phyloP scores from a whole-genome alignment of 2,797 vertebrate genomes.

The Myripristis murdjan region DNA sequence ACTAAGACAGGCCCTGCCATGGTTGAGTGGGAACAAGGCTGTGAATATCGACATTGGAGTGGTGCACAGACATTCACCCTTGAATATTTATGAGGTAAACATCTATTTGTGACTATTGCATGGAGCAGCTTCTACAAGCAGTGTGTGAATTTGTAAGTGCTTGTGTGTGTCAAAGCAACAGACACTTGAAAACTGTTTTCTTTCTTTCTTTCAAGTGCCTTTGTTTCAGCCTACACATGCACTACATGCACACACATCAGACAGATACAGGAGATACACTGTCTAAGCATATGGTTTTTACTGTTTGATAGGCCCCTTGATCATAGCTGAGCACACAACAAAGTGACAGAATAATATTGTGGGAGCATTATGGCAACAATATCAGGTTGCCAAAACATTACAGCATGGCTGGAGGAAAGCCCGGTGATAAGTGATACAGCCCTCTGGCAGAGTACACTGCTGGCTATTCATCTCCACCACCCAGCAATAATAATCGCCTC shows the following conservation, averaged over 20 bases:
- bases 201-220: conserved; percentile 21
- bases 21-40: conserved; percentile 17
- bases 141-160: conserved; percentile 13
- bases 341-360: conserved; percentile 76
- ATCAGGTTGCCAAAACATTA: conserved; percentile 77
- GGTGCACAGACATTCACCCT: conserved; percentile 47
- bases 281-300: conserved; percentile 23
- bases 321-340: conserved; percentile 67
- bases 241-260: conserved; percentile 12
- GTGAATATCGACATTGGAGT: conserved; percentile 8
- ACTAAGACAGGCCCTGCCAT: not conserved
- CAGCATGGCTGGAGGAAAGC: conserved; percentile 69
- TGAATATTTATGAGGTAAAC: conserved; percentile 74
- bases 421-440: conserved; percentile 63
- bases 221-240: conserved; percentile 29
- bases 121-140: conserved; percentile 58
- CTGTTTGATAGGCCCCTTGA: conserved; percentile 46
- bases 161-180: conserved; percentile 25
- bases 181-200: conserved; percentile 35
- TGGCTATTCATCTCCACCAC: conserved; percentile 64
- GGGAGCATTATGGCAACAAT: conserved; percentile 70
- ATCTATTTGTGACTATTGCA: conserved; percentile 32
- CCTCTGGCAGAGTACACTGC: conserved; percentile 49
- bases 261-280: conserved; percentile 14
- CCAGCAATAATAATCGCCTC: conserved; percentile 73